Evolutionary conservation across 2,888 invertebrate species (phyloP).

Genomic region (Leptura quadrifasciata): DNA sequence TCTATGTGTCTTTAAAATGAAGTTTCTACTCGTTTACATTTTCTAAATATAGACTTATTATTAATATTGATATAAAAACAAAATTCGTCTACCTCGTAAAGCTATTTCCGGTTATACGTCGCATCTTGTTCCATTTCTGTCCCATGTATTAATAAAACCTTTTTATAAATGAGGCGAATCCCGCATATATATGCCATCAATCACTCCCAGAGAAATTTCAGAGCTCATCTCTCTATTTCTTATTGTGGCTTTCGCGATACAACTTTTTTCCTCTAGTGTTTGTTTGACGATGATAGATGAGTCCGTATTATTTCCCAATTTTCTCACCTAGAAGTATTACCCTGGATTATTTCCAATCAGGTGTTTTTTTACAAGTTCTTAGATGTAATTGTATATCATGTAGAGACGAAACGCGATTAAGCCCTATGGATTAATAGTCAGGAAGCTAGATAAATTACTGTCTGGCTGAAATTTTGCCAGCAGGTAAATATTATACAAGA

Average conservation of each 20-base stretch:
- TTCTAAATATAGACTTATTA: too few species aligned
- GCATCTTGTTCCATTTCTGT: background rate
- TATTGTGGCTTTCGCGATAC: slow-evolving; percentile 4
- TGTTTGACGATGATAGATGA: slow-evolving; percentile 13
- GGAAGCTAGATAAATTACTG: too few species aligned
- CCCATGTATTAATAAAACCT: background rate
- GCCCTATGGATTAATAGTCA: too few species aligned
- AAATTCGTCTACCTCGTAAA: background rate
- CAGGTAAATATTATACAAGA: too few species aligned
- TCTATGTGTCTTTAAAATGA: too few species aligned
- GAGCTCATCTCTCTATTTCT: slow-evolving; percentile 10
- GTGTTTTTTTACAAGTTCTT: background rate
- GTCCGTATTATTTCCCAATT: slow-evolving; percentile 8
- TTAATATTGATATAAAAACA: background rate
- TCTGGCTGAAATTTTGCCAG: too few species aligned
- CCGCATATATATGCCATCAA: slow-evolving; percentile 3
- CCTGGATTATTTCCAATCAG: background rate
- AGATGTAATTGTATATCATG: too few species aligned
- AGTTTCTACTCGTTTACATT: too few species aligned
- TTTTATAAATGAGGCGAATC: slow-evolving; percentile 8
- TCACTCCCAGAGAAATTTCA: slow-evolving; percentile 10
- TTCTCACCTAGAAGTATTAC: slow-evolving; percentile 11
- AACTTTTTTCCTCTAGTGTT: background rate
- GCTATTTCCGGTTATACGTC: background rate
- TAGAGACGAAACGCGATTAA: too few species aligned